Evolutionary conservation across 2,888 invertebrate genomes (phyloP), one percentile per base, ranked within the genome.

Genomic region (Pocota personata): DNA sequence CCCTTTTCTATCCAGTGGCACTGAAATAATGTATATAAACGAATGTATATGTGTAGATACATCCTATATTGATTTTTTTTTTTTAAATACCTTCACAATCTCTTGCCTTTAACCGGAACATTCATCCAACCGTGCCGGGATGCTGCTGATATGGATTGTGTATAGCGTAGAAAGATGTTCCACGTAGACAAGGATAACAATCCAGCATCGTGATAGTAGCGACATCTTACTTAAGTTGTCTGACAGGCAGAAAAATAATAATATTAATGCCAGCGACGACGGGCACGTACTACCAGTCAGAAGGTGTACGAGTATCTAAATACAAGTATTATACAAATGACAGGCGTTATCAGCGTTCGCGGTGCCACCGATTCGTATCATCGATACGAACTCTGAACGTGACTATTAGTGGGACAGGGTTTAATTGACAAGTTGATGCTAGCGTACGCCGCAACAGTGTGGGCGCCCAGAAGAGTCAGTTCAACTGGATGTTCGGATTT

Each of bases 221-320:
- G 72, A 83, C 72, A 67, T 83, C 55, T 79, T 75, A 75, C 83
- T 84, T 83, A 77, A 43, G 50, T 69, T 79, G 79, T 80, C 80
- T 84, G 84, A 84, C 80, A 80, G 66, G 50, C 75, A 52, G 84
- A 71, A 80, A 84, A 84, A 80, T 80, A 80, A 80, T 76, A 84
- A 80, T 52, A 84, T 80, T 84, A 71, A 84, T 72, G 37, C 27
- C 62, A 40, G 12, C 64, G 75, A 58, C 73, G 71, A 72, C 64
- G 62, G 37, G 62, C 75, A 64, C 79, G 79, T 75, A 58, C 46
- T 43, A 64, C 40, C 48, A 48, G 52, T 64, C 21, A 46, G 8
- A 66, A 58, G 30, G 62, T n/a, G n/a, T n/a, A n/a, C n/a, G n/a
- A n/a, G n/a, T 78, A 71, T 55, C 43, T 57, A 66, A 12, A 43